Evolutionary conservation across 1,140 invertebrate species (phyloP).

Genomic region (Armadillidium nasatum): DNA sequence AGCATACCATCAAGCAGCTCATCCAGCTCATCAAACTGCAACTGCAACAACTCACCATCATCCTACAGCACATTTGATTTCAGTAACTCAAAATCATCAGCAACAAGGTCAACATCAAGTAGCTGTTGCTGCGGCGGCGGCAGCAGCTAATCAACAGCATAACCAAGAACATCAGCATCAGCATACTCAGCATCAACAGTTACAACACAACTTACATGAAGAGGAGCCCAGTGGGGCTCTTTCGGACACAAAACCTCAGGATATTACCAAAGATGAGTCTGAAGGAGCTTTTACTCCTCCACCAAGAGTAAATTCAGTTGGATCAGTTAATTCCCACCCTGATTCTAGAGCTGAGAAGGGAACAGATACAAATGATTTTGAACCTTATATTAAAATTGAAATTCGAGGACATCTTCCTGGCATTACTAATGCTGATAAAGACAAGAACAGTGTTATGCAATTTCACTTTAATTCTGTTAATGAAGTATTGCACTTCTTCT

Average conservation of each 20-base stretch:
- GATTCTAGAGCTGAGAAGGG: constrained; percentile 42
- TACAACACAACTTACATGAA: background rate
- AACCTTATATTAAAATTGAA: constrained; percentile 44
- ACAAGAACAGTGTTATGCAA: constrained; percentile 43
- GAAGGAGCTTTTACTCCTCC: constrained; percentile 43
- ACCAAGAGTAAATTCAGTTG: constrained; percentile 40
- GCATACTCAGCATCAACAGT: background rate
- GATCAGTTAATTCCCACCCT: constrained; percentile 24
- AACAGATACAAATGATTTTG: constrained; percentile 44
- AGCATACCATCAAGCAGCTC: constrained; percentile 37
- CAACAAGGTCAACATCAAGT: constrained; percentile 25
- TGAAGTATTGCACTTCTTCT: constrained; percentile 45
- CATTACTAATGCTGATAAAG: constrained; percentile 40
- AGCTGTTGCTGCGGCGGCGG: constrained; percentile 22
- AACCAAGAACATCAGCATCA: background rate
- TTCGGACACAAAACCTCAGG: constrained; percentile 41
- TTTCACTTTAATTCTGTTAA: constrained; percentile 44
- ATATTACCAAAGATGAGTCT: constrained; percentile 43
- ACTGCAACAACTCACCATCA: constrained; percentile 16
- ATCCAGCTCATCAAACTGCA: constrained; percentile 38
- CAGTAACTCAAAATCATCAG: background rate
- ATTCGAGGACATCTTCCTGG: constrained; percentile 42
- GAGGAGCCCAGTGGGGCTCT: constrained; percentile 7
- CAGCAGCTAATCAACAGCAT: background rate
- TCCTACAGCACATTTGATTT: background rate